These are phyloP conservation scores for Otolemur crassicaudatus DNA, from an alignment of 2,797 vertebrate genomes.

Conservation along the genomic window DNA sequence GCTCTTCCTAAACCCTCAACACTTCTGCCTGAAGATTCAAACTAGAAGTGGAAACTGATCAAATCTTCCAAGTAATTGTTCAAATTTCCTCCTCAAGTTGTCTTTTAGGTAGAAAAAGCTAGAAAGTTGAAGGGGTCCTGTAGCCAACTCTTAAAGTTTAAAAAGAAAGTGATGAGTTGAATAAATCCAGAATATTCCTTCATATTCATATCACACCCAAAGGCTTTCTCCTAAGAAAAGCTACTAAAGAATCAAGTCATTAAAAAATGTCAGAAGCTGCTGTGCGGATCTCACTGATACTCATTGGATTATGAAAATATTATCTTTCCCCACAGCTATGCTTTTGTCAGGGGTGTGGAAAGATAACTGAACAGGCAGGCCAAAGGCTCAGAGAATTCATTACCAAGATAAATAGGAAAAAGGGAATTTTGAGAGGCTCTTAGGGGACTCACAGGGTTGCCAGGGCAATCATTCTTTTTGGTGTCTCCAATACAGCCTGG, in stretches of 20 bases:
- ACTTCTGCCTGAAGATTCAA: background rate
- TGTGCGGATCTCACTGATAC: conserved; percentile 21
- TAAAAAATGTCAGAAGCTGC: conserved; percentile 64
- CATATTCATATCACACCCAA: background rate
- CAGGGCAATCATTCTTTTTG: background rate
- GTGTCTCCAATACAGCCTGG: background rate
- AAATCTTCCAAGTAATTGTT: conserved; percentile 30
- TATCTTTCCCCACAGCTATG: conserved; percentile 60
- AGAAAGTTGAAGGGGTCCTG: background rate
- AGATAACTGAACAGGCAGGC: conserved; percentile 50
- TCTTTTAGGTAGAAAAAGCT: conserved; percentile 13
- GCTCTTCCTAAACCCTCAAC: background rate
- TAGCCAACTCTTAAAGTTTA: background rate
- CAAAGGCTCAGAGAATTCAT: conserved; percentile 61
- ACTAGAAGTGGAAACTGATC: background rate
- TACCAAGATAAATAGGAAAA: conserved; percentile 52
- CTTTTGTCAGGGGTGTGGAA: conserved; percentile 53
- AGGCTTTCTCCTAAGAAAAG: conserved; percentile 65
- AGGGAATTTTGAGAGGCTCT: background rate
- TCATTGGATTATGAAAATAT: conserved; percentile 76
- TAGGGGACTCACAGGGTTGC: background rate
- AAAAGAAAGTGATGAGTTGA: conserved; percentile 2
- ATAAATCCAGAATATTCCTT: background rate
- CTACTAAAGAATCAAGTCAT: conserved; percentile 47
- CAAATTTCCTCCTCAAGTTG: background rate